These are phyloP conservation scores for Trididemnum nubilum DNA, from an alignment of 23 tunicate species.

Conservation along the genomic window DNA sequence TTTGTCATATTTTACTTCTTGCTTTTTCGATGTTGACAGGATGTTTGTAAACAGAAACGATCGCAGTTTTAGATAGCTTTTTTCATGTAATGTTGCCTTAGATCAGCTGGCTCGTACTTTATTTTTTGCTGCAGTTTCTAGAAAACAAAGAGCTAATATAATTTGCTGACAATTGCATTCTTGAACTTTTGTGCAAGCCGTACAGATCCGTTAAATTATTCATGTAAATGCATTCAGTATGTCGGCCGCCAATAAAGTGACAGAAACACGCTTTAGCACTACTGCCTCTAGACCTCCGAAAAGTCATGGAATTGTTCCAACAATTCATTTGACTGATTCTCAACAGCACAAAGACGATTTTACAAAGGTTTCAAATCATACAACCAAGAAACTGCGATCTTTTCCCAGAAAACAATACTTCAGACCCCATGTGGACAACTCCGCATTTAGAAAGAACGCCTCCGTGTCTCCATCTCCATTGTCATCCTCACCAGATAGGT, in stretches of 20 bases:
- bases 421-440: slow-evolving; percentile 1
- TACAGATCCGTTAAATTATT: background rate
- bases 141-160: background rate
- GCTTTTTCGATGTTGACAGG: too few species aligned
- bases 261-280: background rate
- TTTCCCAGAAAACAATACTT: slow-evolving; percentile 11
- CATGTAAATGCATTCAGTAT: background rate
- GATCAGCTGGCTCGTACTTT: too few species aligned
- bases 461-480: slow-evolving; percentile 2
- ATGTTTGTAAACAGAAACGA: too few species aligned
- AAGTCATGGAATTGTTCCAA: slow-evolving; percentile 14
- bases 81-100: too few species aligned
- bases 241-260: background rate
- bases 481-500: slow-evolving; percentile 23
- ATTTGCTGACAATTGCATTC: background rate
- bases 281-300: background rate
- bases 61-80: too few species aligned
- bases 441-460: background rate
- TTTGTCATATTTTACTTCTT: too few species aligned
- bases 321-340: slow-evolving; percentile 33
- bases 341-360: background rate
- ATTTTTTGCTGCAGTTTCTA: too few species aligned
- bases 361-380: background rate
- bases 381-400: background rate
- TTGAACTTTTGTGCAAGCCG: background rate